These are phyloP conservation scores for Lasius fuliginosus DNA, from an alignment of 2,888 invertebrate species.

Conservation along the genomic window DNA sequence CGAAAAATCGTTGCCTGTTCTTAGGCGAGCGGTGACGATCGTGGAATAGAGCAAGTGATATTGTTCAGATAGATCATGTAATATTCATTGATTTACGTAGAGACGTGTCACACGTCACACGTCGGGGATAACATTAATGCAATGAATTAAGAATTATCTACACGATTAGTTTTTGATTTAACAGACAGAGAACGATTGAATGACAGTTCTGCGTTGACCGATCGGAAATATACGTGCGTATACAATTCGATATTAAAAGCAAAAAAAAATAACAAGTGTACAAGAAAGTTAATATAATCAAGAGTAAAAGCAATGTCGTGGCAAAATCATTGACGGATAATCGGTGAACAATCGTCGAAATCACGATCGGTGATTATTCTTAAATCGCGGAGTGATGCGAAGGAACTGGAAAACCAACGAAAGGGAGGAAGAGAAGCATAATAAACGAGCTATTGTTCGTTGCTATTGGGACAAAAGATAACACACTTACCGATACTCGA, in stretches of 20 bases:
- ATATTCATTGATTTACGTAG: background rate
- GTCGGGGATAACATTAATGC: conserved; percentile 16
- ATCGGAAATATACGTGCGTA: background rate
- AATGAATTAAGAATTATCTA: conserved; percentile 31
- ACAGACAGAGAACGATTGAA: background rate
- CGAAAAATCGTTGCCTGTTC: background rate
- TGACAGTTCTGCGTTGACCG: conserved; percentile 24
- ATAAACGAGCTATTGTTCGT: conserved; percentile 53
- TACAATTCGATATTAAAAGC: background rate
- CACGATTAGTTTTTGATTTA: conserved; percentile 15
- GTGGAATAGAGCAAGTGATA: background rate
- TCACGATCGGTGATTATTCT: background rate
- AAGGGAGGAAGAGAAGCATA: background rate
- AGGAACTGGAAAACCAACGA: conserved; percentile 69
- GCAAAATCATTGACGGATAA: background rate
- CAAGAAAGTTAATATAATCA: background rate
- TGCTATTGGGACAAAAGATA: conserved; percentile 72
- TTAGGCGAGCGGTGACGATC: background rate
- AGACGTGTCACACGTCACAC: background rate
- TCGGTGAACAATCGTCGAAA: background rate
- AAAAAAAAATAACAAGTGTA: background rate
- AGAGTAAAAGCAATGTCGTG: background rate
- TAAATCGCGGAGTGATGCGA: background rate
- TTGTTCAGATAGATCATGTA: background rate
- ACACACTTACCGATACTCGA: conserved; percentile 65